Evolutionary conservation across 2,113 vertebrate genomes (phyloP), one percentile per base, ranked within the genome.

Genomic region (Scolopax mira): DNA sequence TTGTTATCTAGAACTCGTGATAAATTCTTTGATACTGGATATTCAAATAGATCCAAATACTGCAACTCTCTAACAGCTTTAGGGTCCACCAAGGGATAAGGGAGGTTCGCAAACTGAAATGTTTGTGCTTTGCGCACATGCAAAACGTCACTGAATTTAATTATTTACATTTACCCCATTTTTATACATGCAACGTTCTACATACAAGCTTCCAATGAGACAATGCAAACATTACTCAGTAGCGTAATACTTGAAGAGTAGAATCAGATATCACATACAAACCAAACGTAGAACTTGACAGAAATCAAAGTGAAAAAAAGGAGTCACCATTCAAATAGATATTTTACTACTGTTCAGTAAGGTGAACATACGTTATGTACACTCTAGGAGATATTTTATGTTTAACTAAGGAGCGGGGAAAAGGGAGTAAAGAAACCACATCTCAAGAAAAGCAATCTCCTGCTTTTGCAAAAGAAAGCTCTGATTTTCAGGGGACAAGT

Each of bases 211-310:
- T 88, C 49, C 31, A 61, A 49, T 58, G 18, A 88, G 10, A 96
- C 42, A 8, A 70, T 22, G 70, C 5, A 9, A 37, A 51, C 3
- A 28, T 60, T 3, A 55, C 35, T 42, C 35, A 61, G 14, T 18
- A 78, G 25, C 39, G 79, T 25, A 91, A 70, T 13, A 61, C n/a
- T 2, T 52, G 24, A 28, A 52, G n/a, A 91, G 15, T 61, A 83
- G 62, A 72, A 82, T 55, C 1, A 1, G 10, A 0, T 69, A 69
- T 12, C 71, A 48, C 1, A 1, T 22, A 17, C 4, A 73, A 74
- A 24, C 69, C n/a, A 80, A n/a, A 66, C 4, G 3, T 18, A 88
- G 17, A 90, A 65, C 31, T 60, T 73, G 5, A 61, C 25, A 74
- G 12, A 82, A 55, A 61, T 17, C 48, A 24, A 46, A 88, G 13